phyloP scores from a whole-genome alignment of 2,113 vertebrate species.

The Saguinus midas region DNA sequence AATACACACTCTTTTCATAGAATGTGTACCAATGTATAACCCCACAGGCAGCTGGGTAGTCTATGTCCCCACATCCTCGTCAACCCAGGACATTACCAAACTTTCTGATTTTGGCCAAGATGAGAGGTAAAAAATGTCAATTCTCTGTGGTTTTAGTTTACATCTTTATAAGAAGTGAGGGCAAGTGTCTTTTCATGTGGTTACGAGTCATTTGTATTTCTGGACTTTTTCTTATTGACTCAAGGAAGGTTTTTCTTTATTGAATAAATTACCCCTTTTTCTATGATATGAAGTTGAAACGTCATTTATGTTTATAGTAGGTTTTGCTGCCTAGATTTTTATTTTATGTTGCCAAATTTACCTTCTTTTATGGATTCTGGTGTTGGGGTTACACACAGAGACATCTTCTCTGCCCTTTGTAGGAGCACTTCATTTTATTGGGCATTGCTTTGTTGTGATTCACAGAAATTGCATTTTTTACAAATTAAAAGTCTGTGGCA shows the following conservation, averaged over 20 bases:
- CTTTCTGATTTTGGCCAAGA: neutral
- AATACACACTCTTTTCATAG: neutral
- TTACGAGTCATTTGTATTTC: neutral
- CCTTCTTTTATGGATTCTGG: neutral
- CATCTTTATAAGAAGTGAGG: neutral
- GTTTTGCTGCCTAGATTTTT: constrained; percentile 3
- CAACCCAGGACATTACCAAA: neutral
- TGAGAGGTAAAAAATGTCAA: neutral
- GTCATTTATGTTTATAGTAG: neutral
- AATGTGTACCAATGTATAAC: neutral
- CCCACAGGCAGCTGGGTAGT: neutral
- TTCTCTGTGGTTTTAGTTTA: neutral
- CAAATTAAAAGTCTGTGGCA: neutral
- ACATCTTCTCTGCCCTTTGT: neutral
- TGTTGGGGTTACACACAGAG: neutral
- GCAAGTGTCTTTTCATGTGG: neutral
- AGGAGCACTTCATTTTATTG: neutral
- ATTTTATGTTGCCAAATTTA: constrained; percentile 8
- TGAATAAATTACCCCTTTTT: neutral
- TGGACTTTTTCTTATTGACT: neutral
- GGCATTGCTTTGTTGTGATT: neutral
- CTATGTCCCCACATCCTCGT: neutral
- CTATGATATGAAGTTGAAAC: neutral
- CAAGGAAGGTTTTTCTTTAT: neutral
- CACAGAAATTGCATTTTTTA: neutral